Conservation (phyloP, 2,888 invertebrate genomes). For the Cyclophora albipunctata region DNA sequence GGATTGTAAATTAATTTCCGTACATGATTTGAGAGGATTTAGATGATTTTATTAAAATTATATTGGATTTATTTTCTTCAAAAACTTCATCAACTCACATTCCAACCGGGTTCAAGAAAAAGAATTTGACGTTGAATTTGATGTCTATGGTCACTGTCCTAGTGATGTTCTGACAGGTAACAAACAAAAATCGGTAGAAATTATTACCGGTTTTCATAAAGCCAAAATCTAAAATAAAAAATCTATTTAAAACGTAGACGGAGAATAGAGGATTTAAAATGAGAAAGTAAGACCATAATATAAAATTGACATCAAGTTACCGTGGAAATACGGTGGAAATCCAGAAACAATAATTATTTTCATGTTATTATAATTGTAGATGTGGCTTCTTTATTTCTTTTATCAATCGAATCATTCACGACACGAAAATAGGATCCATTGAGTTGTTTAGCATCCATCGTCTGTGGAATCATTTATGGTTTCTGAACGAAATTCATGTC, state of each 20-base stretch:
- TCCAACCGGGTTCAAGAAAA: constrained; percentile 69
- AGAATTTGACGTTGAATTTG: constrained; percentile 42
- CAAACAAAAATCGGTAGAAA: constrained; percentile 4
- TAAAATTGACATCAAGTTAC: too few species aligned
- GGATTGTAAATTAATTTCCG: constrained; percentile 24
- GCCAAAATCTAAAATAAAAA: too few species aligned
- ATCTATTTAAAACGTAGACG: too few species aligned
- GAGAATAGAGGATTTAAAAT: too few species aligned
- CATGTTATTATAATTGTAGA: too few species aligned
- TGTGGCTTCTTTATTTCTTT: too few species aligned
- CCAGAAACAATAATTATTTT: too few species aligned
- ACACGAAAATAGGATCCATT: too few species aligned
- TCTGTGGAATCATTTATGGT: constrained; percentile 4
- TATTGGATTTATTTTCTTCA: constrained; percentile 53
- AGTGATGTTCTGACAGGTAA: constrained; percentile 18
- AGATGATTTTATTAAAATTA: constrained; percentile 35
- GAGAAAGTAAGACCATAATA: too few species aligned
- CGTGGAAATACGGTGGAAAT: too few species aligned
- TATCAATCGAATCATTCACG: too few species aligned
- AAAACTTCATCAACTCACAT: constrained; percentile 65
- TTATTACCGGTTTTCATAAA: too few species aligned
- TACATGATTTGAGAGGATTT: constrained; percentile 30
- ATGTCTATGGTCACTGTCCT: constrained; percentile 31
- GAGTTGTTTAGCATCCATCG: not conserved
- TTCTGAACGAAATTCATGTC: constrained; percentile 12